phyloP scores from a whole-genome alignment of 2,888 invertebrate genomes.

The Leptopilina myrica region DNA sequence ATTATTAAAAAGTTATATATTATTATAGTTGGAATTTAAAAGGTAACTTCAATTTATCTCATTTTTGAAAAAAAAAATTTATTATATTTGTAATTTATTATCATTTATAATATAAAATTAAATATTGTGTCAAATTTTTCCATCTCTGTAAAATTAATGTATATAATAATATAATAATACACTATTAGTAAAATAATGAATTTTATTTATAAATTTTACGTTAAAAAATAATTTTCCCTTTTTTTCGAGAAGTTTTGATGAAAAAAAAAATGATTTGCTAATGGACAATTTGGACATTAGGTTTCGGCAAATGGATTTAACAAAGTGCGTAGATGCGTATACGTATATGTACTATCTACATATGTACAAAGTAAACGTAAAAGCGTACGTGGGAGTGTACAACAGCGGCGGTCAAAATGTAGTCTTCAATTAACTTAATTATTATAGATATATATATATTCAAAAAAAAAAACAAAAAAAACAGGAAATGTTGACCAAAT shows the following conservation, averaged over 20 bases:
- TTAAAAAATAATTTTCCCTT: no score
- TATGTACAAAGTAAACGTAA: slow-evolving; percentile 71
- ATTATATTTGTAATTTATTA: no score
- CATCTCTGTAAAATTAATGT: no score
- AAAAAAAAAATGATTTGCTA: slow-evolving; percentile 33
- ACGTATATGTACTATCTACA: slow-evolving; percentile 70
- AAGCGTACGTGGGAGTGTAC: slow-evolving; percentile 65
- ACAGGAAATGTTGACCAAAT: neutral
- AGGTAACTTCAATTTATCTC: no score
- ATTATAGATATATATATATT: neutral
- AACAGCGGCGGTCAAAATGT: slow-evolving; percentile 49
- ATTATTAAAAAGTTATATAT: no score
- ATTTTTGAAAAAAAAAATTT: neutral
- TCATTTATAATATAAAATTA: no score
- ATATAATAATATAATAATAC: no score
- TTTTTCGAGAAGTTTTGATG: neutral
- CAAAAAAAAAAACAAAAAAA: no score
- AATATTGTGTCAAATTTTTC: no score
- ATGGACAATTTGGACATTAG: slow-evolving; percentile 25
- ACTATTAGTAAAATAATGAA: no score
- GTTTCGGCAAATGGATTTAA: slow-evolving; percentile 53
- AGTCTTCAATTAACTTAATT: slow-evolving; percentile 20
- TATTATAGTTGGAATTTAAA: no score
- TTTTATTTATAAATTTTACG: no score
- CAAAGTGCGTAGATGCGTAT: slow-evolving; percentile 62